phyloP scores from a whole-genome alignment of 2,113 vertebrate species.

The Anas platyrhynchos region DNA sequence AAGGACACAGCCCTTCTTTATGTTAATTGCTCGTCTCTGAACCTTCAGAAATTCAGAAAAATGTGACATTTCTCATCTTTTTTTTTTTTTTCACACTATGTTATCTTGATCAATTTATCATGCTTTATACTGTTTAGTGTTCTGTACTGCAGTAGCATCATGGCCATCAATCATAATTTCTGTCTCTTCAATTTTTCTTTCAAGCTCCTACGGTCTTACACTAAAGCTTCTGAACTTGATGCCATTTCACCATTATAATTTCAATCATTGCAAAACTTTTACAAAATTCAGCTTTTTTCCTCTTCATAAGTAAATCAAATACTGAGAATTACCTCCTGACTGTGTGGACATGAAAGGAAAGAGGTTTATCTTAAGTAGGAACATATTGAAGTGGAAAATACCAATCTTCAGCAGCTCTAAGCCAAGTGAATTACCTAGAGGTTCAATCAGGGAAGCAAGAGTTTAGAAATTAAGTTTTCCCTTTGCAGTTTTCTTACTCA shows the following conservation, averaged over 20 bases:
- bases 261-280: background rate
- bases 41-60: background rate
- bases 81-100: background rate
- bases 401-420: background rate
- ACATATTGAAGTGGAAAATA: background rate
- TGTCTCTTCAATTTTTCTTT: conserved; percentile 12
- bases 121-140: background rate
- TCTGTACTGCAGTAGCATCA: background rate
- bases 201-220: background rate
- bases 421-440: background rate
- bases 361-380: background rate
- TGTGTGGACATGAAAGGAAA: background rate
- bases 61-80: background rate
- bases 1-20: background rate
- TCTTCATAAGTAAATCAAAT: background rate
- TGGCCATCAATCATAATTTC: conserved; percentile 40
- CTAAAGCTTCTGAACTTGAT: conserved; percentile 34
- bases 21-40: background rate
- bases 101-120: conserved; percentile 2
- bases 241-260: background rate
- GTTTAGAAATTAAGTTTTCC: background rate
- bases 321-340: background rate
- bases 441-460: background rate
- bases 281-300: background rate
- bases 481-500: background rate